Conservation (phyloP, 2,888 invertebrate species). For the Cenopis cana region DNA sequence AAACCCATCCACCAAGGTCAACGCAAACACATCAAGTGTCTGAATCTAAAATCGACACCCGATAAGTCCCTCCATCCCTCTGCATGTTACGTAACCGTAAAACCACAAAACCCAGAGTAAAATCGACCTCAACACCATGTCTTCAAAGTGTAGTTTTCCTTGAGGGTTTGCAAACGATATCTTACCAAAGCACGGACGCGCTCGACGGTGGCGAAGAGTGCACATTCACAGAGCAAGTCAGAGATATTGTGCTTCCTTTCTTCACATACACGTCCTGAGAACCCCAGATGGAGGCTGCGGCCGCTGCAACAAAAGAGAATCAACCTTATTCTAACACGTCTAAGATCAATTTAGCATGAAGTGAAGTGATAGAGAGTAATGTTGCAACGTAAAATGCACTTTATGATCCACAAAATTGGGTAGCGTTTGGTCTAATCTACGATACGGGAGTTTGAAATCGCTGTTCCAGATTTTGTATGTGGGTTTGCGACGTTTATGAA, state of each 20-base stretch:
- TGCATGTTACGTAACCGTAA: slow-evolving; percentile 31
- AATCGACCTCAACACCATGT: background rate
- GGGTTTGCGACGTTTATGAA: slow-evolving; percentile 32
- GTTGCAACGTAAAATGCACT: slow-evolving; percentile 43
- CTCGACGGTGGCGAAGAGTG: slow-evolving; percentile 91
- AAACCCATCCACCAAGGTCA: slow-evolving; percentile 19
- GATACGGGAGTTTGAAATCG: slow-evolving; percentile 22
- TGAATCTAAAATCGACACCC: slow-evolving; percentile 31
- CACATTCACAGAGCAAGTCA: slow-evolving; percentile 94
- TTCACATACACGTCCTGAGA: slow-evolving; percentile 95
- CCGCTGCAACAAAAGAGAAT: slow-evolving; percentile 87
- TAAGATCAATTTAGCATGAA: slow-evolving; percentile 6
- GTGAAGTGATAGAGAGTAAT: slow-evolving; percentile 13
- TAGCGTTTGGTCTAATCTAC: slow-evolving; percentile 30
- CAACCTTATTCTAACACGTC: slow-evolving; percentile 49
- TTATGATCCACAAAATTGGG: slow-evolving; percentile 40
- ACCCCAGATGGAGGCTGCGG: slow-evolving; percentile 93
- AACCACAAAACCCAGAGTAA: background rate
- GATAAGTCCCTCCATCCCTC: slow-evolving; percentile 28
- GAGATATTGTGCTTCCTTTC: slow-evolving; percentile 95
- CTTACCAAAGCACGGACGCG: slow-evolving; percentile 89
- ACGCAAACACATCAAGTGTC: slow-evolving; percentile 22
- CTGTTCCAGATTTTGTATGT: slow-evolving; percentile 37
- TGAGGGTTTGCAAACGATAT: slow-evolving; percentile 51
- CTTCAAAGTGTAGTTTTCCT: background rate